Evolutionary conservation across 2,113 vertebrate species (phyloP), one percentile per base, ranked within the genome.

Genomic region (Oceanites oceanicus): DNA sequence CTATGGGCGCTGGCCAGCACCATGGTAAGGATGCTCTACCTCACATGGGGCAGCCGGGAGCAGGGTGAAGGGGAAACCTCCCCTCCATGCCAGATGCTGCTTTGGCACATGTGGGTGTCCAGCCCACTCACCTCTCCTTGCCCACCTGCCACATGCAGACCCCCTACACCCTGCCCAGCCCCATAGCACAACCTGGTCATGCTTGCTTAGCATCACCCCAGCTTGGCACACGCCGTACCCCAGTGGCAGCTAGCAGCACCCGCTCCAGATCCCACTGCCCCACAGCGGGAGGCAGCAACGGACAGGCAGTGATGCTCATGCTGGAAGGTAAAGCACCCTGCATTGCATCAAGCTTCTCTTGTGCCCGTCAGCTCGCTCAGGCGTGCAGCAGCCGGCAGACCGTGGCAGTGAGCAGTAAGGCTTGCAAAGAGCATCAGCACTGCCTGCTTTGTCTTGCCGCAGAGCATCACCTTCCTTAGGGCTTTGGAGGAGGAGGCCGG

Each of bases 221-320:
- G n/a, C 75, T 75, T 44, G 38, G 81, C 40, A 30, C 23, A 8
- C 44, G 45, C 23, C 2, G 0, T 49, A 34, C 13, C 42, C 21
- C 27, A 4, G 36, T 2, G 3, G 74, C 55, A 86, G 65, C 56
- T 30, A 45, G 53, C 25, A 13, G 70, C n/a, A 40, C 19, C 44
- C 7, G 2, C 80, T 42, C 44, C 32, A 18, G 50, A 27, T 30
- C 52, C 30, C 14, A 7, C 62, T 68, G 32, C 56, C 34, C 9
- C 1, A 1, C 1, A 2, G 26, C 6, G 3, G 7, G 11, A 65
- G 62, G 59, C 21, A 40, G 74, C 2, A 7, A 21, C 9, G 13
- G 65, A 66, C 9, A 49, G 32, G 26, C 44, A 40, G 71, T 2
- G 36, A 25, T 40, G 52, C 50, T 85, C 38, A 0, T 18, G 27